phyloP scores from a whole-genome alignment of 2,888 invertebrate genomes.

The Ischnura elegans region DNA sequence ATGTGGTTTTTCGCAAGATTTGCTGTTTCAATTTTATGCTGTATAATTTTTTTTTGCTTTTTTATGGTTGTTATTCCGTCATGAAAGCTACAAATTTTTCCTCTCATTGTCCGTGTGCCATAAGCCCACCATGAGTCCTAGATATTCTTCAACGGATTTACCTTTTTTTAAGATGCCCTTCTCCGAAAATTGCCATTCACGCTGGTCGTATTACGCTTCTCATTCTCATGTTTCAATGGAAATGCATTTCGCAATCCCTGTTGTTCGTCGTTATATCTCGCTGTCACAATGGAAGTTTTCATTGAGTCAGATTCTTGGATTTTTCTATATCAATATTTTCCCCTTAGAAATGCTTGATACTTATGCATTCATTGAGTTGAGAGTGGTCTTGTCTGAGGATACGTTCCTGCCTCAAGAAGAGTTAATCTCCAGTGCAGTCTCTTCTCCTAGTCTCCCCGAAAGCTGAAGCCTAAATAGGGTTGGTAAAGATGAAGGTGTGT shows the following conservation, averaged over 20 bases:
- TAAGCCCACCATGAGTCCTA: no score
- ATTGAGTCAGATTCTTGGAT: not conserved
- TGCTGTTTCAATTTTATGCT: no score
- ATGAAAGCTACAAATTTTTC: no score
- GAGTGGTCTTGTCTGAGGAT: not conserved
- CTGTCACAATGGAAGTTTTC: not conserved
- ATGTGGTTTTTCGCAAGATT: no score
- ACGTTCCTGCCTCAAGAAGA: not conserved
- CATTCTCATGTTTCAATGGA: not conserved
- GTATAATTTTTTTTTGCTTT: no score
- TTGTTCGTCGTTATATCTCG: not conserved
- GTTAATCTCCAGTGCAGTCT: not conserved
- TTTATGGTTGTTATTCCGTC: no score
- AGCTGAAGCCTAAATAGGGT: not conserved
- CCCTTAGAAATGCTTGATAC: not conserved
- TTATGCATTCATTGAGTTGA: not conserved
- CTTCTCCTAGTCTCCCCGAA: not conserved
- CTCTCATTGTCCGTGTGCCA: no score
- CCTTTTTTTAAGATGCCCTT: no score
- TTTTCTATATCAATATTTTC: not conserved
- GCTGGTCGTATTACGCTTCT: not conserved
- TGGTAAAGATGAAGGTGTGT: not conserved
- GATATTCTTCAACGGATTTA: no score
- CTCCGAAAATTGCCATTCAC: not conserved
- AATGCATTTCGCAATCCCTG: not conserved